Evolutionary conservation across 2,113 vertebrate species (phyloP).

Genomic region (Mesoclemmys tuberculata): DNA sequence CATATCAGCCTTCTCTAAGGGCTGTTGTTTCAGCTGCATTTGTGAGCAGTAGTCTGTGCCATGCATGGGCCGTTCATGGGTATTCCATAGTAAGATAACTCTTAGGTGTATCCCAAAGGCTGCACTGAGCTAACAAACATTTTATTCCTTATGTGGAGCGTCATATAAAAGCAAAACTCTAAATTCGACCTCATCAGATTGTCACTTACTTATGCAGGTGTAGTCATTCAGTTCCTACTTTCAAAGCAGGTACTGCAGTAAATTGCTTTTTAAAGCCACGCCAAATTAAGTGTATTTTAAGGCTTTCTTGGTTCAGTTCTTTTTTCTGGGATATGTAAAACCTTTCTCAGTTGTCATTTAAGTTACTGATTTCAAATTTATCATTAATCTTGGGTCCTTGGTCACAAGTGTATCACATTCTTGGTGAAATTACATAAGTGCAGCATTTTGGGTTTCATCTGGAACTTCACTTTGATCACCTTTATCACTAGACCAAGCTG

Average conservation of each 20-base stretch:
- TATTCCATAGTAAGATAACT: not conserved
- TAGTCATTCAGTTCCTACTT: not conserved
- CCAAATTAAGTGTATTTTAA: not conserved
- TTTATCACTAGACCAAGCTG: not conserved
- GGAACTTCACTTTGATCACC: not conserved
- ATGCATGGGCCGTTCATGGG: not conserved
- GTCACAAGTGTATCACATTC: not conserved
- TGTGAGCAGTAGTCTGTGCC: fast-evolving
- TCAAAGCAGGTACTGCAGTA: not conserved
- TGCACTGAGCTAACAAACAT: not conserved
- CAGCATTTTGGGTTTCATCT: constrained; percentile 6
- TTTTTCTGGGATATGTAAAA: not conserved
- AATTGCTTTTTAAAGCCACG: not conserved
- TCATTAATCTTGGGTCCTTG: not conserved
- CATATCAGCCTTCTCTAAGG: not conserved
- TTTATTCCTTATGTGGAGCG: not conserved
- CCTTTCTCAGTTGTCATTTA: not conserved
- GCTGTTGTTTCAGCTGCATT: not conserved
- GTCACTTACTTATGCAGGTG: not conserved
- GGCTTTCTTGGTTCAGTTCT: not conserved
- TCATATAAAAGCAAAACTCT: not conserved
- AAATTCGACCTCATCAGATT: not conserved
- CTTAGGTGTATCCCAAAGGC: not conserved
- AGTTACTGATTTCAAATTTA: not conserved
- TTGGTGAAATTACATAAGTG: constrained; percentile 10